Percentiles rank a stretch among this genome's conserved stretches.
phyloP scores from a whole-genome alignment of 2,797 vertebrate genomes.

The Anableps anableps region DNA sequence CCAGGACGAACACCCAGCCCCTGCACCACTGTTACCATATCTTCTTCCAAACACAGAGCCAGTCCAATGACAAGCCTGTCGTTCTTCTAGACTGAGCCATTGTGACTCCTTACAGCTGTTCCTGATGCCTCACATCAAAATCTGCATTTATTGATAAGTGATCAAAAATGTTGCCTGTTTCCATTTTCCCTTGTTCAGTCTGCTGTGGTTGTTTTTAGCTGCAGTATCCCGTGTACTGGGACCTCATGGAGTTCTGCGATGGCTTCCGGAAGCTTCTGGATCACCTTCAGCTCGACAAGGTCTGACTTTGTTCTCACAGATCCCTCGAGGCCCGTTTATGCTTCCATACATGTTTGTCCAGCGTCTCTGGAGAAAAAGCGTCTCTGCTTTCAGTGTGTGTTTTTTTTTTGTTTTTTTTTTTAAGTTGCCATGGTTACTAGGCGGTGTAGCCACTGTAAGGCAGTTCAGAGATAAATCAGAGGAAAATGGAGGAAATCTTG shows the following conservation, averaged over 20 bases:
- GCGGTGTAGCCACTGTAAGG: neutral
- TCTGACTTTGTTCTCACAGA: conserved; percentile 56
- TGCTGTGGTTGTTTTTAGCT: conserved; percentile 78
- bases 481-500: neutral
- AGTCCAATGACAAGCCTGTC: neutral
- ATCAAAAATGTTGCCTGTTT: neutral
- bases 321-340: neutral
- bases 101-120: neutral
- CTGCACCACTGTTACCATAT: neutral
- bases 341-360: too few relatives aligned
- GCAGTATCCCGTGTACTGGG: conserved; percentile 99
- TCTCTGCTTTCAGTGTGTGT: neutral
- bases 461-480: neutral
- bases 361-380: too few relatives aligned
- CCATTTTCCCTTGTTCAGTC: neutral
- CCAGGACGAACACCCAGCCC: neutral
- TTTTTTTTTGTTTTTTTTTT: too few relatives aligned
- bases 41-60: neutral
- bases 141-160: neutral
- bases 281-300: conserved; percentile 97
- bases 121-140: neutral
- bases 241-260: conserved; percentile 96
- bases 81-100: neutral
- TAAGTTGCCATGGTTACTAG: neutral
- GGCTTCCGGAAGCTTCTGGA: conserved; percentile 97